Base-by-base conservation (phyloP, 2,888 invertebrate genomes). In the Yponomeuta evonymella region DNA sequence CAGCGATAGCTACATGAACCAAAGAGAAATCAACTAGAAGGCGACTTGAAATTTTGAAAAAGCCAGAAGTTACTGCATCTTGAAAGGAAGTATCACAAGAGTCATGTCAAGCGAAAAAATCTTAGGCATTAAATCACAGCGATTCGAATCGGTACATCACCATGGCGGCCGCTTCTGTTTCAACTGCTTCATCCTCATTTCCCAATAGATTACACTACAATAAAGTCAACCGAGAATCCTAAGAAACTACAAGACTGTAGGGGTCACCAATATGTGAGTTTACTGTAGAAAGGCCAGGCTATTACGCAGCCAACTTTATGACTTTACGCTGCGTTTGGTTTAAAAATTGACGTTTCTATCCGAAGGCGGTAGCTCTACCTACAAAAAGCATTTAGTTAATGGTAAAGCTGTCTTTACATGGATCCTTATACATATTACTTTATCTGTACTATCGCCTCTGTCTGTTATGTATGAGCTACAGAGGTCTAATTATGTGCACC, bases 121-220 rank as follows among this genome's bases (percentile, higher is more conserved):
- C 70, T 76, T 75, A 74, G 75, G 77, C 78, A 77, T 79, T 88
- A 87, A 88, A 88, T 89, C 84, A 86, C 75, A 73, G 71, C 72
- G 79, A 87, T 88, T 88, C 76, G 86, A 79, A 75, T 81, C 85
- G 86, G 80, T 75, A 78, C 80, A 81, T 80, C 79, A 66, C 66
- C 74, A 70, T 72, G 73, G 72, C 76, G 73, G 73, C 75, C 43
- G 78, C 82, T 78, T 75, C 79, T 78, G 76, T 71, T 68, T 66
- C 11, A 70, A 51, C 51, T 9, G 51, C 51, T 12, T 12, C 23
- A 64, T 10, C 64, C 23, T 64, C 30, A 10, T 64, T 64, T 30
- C 51, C 51, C 9, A 51, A 51, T 12, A 51, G 10, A 51, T 12
- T 51, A 51, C 51, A 6, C 36, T 36, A 36, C 36, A 36, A 36